Base-by-base conservation (phyloP, 2,797 vertebrate genomes). In the Melanotaenia parkinsoni region DNA sequence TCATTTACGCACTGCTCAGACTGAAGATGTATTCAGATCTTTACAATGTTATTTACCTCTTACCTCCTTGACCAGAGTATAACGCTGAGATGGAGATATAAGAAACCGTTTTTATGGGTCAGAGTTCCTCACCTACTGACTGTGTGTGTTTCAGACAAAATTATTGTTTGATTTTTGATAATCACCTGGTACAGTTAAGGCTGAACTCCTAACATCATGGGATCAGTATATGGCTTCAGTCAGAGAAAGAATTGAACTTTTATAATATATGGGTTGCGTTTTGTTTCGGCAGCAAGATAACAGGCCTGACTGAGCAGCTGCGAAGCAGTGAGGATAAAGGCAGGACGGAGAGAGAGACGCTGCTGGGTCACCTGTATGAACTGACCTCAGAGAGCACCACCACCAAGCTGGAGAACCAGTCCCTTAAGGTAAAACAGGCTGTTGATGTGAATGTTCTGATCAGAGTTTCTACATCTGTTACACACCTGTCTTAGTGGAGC, bases 341-440 rank as follows among this genome's bases (percentile, higher is more conserved):
- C 43, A 83, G 92, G 16, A 85, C 83, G 0, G 95, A 97, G 60
- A 92, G 93, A 64, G 95, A 96, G 9, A 63, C 81, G 14, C 81
- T 97, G 59, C 35, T 95, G 59, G 93, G 95, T 45, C 94, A 91
- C 66, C 75, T 98, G 12, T 95, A 96, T 58, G 91, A 70, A 54
- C 85, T 96, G 75, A 94, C 84, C 16, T 74, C 94, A 1, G 96
- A 98, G 38, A 94, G 82, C 63, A 88, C 90, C 0, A 47, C 92
- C 3, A 87, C 92, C 58, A 95, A 93, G 65, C 84, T 95, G 63
- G 96, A 98, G 63, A 97, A 96, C 4, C 96, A 98, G 80, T 93
- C 86, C 60, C 93, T 97, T 0, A 97, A 96, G 97, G 97, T 98
- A 61, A 60, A 20, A n/a, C 47, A 22, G 47, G 8, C 14, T 3